Evolutionary conservation across 64 coral and sea anemone species (phyloP).

Genomic region (Hydrozoanthus tunicans): DNA sequence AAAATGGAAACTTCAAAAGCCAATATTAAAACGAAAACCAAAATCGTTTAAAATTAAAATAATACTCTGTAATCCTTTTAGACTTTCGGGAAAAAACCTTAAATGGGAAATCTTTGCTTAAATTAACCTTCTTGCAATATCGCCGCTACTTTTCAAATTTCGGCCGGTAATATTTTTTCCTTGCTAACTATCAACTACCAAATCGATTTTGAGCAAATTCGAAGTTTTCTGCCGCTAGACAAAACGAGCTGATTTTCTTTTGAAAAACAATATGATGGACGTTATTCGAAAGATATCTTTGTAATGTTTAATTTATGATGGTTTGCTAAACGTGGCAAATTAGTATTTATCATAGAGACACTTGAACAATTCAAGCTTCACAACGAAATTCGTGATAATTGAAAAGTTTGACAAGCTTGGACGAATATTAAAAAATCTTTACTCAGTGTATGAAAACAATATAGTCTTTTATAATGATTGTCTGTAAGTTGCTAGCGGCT

Average conservation of each 20-base stretch:
- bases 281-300: conserved; percentile 15
- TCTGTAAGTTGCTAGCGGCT: not conserved
- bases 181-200: not conserved
- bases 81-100: conserved; percentile 4
- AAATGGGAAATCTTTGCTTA: conserved; percentile 3
- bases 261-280: not conserved
- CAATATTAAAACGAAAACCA: not conserved
- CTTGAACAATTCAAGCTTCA: conserved; percentile 57
- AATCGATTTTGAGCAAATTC: not conserved
- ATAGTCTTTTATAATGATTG: conserved; percentile 29
- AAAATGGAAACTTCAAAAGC: conserved; percentile 7
- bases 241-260: not conserved
- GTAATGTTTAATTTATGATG: conserved; percentile 51
- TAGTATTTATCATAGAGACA: conserved; percentile 46
- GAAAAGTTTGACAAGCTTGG: conserved; percentile 68
- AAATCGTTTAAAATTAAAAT: not conserved
- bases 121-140: not conserved
- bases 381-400: conserved; percentile 55
- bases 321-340: conserved; percentile 48
- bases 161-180: not conserved
- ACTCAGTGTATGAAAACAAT: conserved; percentile 23
- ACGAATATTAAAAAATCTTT: conserved; percentile 65
- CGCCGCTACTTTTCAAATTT: conserved; percentile 14
- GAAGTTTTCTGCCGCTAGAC: too few species aligned
- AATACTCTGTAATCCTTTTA: not conserved